Conservation (phyloP, 2,888 invertebrate species). For the Cyclophora punctaria region DNA sequence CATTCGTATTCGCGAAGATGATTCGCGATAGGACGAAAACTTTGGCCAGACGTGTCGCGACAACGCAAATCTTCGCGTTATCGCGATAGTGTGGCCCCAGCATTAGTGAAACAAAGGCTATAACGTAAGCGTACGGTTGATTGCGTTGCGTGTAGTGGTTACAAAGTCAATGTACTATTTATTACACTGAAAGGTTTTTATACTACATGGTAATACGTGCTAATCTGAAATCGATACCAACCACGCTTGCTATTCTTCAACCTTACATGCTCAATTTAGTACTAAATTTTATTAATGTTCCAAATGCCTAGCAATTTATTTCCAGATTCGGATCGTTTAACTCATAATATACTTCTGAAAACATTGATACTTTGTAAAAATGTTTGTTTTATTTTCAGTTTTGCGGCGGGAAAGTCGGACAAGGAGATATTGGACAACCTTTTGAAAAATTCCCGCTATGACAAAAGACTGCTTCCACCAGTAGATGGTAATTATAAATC, state of each 20-base stretch:
- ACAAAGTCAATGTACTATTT: constrained; percentile 19
- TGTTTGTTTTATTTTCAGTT: constrained; percentile 72
- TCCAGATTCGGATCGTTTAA: constrained; percentile 13
- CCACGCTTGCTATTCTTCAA: constrained; percentile 25
- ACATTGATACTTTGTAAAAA: not conserved
- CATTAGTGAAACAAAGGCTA: too few species aligned
- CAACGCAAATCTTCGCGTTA: too few species aligned
- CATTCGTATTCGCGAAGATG: too few species aligned
- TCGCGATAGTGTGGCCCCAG: too few species aligned
- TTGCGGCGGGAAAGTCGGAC: constrained; percentile 93
- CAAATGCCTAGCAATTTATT: constrained; percentile 28
- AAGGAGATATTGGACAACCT: constrained; percentile 94
- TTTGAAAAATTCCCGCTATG: constrained; percentile 90
- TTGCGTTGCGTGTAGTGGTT: not conserved
- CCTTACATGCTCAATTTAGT: constrained; percentile 40
- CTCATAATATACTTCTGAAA: not conserved
- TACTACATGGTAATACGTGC: constrained; percentile 34
- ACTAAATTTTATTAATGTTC: constrained; percentile 31
- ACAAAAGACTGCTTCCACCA: constrained; percentile 93
- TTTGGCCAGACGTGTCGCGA: too few species aligned
- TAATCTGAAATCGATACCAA: constrained; percentile 54
- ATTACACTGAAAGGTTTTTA: constrained; percentile 29
- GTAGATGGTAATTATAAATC: constrained; percentile 81
- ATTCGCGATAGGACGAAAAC: too few species aligned
- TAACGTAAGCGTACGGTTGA: not conserved